Evolutionary conservation across 2,888 invertebrate genomes (phyloP).

Genomic region (Xestia c-nigrum): DNA sequence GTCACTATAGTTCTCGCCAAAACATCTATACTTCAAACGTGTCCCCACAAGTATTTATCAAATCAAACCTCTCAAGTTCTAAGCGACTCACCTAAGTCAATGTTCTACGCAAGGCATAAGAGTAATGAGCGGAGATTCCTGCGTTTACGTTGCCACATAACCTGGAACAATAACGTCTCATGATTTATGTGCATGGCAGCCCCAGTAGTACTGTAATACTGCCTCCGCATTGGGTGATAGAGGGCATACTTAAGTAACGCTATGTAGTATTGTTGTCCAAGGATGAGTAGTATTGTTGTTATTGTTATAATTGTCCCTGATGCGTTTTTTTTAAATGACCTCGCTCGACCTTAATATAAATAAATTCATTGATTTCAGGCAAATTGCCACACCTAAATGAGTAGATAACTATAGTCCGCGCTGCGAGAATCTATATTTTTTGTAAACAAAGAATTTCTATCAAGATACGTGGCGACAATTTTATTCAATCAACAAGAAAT

Average conservation of each 20-base stretch:
- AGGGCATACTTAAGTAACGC: constrained; percentile 64
- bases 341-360: not conserved
- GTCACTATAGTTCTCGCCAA: not conserved
- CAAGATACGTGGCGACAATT: too few species aligned
- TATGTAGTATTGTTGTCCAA: constrained; percentile 43
- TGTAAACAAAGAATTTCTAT: too few species aligned
- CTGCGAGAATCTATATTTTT: too few species aligned
- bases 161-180: constrained; percentile 54
- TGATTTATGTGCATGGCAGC: constrained; percentile 65
- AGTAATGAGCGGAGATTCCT: constrained; percentile 54
- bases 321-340: not conserved
- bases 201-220: constrained; percentile 55
- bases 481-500: too few species aligned
- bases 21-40: not conserved
- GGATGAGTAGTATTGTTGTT: not conserved
- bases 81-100: constrained; percentile 6
- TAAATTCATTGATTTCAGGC: too few species aligned
- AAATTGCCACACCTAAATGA: too few species aligned
- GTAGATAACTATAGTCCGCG: too few species aligned
- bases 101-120: constrained; percentile 31
- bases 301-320: not conserved
- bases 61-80: constrained; percentile 10
- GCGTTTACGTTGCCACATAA: constrained; percentile 46
- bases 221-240: constrained; percentile 16
- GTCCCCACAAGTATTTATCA: constrained; percentile 16